Conservation (phyloP, 2,888 invertebrate species). For the Acronicta aceris region DNA sequence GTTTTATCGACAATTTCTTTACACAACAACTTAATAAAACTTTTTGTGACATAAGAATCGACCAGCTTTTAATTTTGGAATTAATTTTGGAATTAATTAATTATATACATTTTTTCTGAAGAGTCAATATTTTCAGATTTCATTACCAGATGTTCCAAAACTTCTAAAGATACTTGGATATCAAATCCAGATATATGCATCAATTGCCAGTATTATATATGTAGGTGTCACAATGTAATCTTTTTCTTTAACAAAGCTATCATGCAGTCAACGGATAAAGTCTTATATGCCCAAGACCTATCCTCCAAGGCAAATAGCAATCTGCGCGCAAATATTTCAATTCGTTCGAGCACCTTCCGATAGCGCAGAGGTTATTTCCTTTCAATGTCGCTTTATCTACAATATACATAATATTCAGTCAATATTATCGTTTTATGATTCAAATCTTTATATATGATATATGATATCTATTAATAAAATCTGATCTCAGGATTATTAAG, state of each 20-base stretch:
- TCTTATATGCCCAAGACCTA: slow-evolving; percentile 44
- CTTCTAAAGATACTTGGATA: no score
- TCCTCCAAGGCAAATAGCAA: slow-evolving; percentile 67
- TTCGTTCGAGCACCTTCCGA: slow-evolving; percentile 52
- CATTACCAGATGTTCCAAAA: no score
- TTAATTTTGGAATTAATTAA: no score
- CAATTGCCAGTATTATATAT: no score
- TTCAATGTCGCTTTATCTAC: slow-evolving; percentile 45
- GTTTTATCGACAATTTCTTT: no score
- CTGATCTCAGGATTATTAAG: neutral
- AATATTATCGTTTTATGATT: slow-evolving; percentile 31
- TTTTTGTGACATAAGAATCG: no score
- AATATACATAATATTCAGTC: slow-evolving; percentile 28
- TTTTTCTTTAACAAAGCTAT: slow-evolving; percentile 10
- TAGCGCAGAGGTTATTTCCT: slow-evolving; percentile 44
- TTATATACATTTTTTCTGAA: no score
- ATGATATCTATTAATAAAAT: neutral
- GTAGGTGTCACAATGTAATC: no score
- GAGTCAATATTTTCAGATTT: no score
- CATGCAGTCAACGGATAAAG: slow-evolving; percentile 25
- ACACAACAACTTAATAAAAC: no score
- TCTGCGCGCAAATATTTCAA: slow-evolving; percentile 67
- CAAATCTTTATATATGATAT: slow-evolving; percentile 12
- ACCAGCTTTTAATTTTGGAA: no score
- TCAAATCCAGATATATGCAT: no score